Base-by-base conservation (phyloP, 2,888 invertebrate genomes). In the Cheilosia variabilis region DNA sequence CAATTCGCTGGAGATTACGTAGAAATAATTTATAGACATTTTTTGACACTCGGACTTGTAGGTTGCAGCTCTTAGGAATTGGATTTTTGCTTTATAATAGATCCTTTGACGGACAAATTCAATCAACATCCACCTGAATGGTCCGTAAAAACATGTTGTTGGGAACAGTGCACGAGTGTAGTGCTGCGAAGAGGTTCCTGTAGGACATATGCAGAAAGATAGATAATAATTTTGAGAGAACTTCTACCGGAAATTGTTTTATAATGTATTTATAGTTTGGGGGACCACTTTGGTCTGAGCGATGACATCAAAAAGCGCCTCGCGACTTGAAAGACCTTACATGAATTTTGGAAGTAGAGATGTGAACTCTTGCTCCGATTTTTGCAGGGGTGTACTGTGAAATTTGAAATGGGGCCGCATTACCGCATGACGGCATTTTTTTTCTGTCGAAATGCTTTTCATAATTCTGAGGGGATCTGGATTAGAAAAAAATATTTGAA, bases 161-260 rank as follows among this genome's bases (percentile, higher is more conserved):
- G 57, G 45, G 71, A 47, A 27, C 34, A 60, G 73, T 43, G 4
- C 19, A 60, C 58, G 27, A 19, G 22, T 47, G 22, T 19, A n/a
- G 31, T 69, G 22, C 17, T 53, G 34, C 24, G 17, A 19, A 22
- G 27, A 60, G 13, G 68, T 22, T 41, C 50, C 24, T 7, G 5
- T 60, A 34, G 52, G 41, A 62, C 77, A 72, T 65, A 79, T 69
- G 60, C 10, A 72, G 50, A 63, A 66, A 72, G 47, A 71, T 58
- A 22, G 65, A 66, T 72, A 68, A 43, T 50, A 73, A 52, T 66
- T 71, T 69, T 50, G 37, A 72, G 24, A 71, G 63, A 88, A 88
- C 87, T 88, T 87, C 78, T 87, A 86, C 78, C 83, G 89, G 89
- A 90, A 89, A 90, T 90, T 89, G 88, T 88, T 89, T 89, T 89